Evolutionary conservation across 92 coral and sea anemone species (phyloP), one percentile per base, ranked within the genome.

Genomic region (Umimayanthus chanpuru): DNA sequence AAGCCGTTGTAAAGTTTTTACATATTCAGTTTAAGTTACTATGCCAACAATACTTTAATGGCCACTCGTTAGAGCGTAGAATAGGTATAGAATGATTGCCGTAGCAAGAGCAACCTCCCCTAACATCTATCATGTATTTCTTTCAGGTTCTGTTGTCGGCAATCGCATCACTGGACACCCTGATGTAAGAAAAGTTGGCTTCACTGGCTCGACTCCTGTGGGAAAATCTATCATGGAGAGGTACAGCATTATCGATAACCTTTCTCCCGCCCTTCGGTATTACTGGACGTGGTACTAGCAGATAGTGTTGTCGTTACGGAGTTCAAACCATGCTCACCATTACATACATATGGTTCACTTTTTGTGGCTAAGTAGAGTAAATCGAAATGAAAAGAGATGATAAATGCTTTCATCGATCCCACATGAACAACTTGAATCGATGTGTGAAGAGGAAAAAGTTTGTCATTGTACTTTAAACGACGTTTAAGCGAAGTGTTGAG

Each of bases 211-310:
- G 29, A 97, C 99, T 74, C 93, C 98, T 76, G 96, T 96, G 88
- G 99, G 99, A 14, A 95, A 93, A 73, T 93, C 96, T 6, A 97
- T 97, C 82, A 97, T 97, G 99, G 96, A 94, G 79, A 97, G 98
- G 99, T 97, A 32, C 36, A 32, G 36, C 2, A 91, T 26, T 10
- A n/a, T 44, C 76, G 12, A 28, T 6, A 1, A 0, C 0, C 58
- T 53, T 9, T 9, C 58, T 53, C 11, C 18, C 3, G 2, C 1
- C 18, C 28, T 4, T 1, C 14, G 28, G 0, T 28, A 28, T 38
- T 16, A 3, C 12, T 28, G 9, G n/a, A n/a, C n/a, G n/a, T n/a
- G n/a, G 79, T 74, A 74, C 21, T 18, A 14, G 21, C 58, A 74
- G 6, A 40, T 2, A 26, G 26, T 74, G 30, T 26, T 26, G 79